Base-by-base conservation (phyloP, 2,113 vertebrate genomes). In the Natator depressus region DNA sequence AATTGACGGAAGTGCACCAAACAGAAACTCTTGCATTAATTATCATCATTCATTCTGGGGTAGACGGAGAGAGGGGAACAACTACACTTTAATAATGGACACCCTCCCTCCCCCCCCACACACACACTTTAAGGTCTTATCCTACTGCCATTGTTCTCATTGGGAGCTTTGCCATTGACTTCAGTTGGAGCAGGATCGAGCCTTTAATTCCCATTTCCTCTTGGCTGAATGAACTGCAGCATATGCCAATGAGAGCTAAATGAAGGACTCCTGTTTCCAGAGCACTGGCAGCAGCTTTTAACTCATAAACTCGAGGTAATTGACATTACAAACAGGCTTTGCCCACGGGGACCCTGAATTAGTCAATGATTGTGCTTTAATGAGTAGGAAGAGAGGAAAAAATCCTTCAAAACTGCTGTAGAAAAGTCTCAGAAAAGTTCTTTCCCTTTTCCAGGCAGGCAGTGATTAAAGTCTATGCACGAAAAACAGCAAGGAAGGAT, bases 201-300 rank as follows among this genome's bases (percentile, higher is more conserved):
- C 84, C 96, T 87, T 97, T 96, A 97, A 97, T 97, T 96, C 95
- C 92, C 81, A 84, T 97, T 98, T 97, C 96, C 95, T 95, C 95
- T 97, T 97, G 93, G 94, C 97, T 87, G 47, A 97, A 57, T 96
- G 95, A 96, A 94, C 95, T 6, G 35, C 81, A 92, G 78, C 55
- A 46, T 82, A 79, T 65, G 88, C 96, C 94, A 96, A 80, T 95
- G 95, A 97, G 96, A 97, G 96, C 95, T 93, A 97, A 94, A 95
- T 95, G 97, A 97, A 97, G 96, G 91, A 97, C 95, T 95, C 95
- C 91, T 98, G 97, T 97, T 95, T 97, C 93, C 96, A 96, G 89
- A 88, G 89, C 84, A 93, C 96, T 80, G 25, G 93, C 95, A 96
- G 88, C 88, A 93, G 93, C 92, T 90, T 91, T 94, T 85, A 96